Conservation (phyloP, 1,140 invertebrate species). For the Papilio polytes region DNA sequence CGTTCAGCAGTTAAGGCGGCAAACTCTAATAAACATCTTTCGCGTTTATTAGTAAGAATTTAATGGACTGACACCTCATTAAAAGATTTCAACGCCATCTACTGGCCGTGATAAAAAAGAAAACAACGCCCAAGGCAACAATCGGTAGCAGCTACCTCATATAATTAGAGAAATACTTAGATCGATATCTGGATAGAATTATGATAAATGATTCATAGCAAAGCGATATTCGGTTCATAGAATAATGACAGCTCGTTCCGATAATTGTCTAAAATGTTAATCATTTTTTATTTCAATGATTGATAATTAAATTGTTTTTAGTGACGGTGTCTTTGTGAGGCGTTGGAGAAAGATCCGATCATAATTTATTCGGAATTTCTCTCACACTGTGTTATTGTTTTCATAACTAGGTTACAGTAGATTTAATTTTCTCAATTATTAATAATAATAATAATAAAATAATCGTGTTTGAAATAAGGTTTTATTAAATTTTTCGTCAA, state of each 20-base stretch:
- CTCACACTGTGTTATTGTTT: neutral
- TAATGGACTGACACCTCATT: slow-evolving; percentile 37
- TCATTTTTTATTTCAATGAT: slow-evolving; percentile 54
- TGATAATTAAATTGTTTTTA: slow-evolving; percentile 60
- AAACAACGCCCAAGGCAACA: slow-evolving; percentile 53
- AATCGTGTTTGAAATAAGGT: no score
- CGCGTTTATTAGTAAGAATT: neutral
- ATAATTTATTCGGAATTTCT: neutral
- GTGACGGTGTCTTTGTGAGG: slow-evolving; percentile 40
- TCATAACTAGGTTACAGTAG: neutral
- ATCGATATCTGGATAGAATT: slow-evolving; percentile 54
- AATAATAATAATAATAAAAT: no score
- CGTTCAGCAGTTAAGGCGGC: no score
- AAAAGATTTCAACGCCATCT: slow-evolving; percentile 2
- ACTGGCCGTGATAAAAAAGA: slow-evolving; percentile 43
- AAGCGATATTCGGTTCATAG: slow-evolving; percentile 40
- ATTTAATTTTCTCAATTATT: no score
- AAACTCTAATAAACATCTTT: no score
- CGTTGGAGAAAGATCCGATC: slow-evolving; percentile 31
- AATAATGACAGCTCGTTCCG: slow-evolving; percentile 50
- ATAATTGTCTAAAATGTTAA: slow-evolving; percentile 62
- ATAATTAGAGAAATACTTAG: slow-evolving; percentile 57
- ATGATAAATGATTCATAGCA: slow-evolving; percentile 56
- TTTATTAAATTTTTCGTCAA: no score
- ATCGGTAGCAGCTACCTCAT: slow-evolving; percentile 57